Percentiles rank a stretch among this genome's conserved stretches.
These are phyloP conservation scores for Hetaerina titia DNA, from an alignment of 2,888 invertebrate genomes.

Conservation along the genomic window DNA sequence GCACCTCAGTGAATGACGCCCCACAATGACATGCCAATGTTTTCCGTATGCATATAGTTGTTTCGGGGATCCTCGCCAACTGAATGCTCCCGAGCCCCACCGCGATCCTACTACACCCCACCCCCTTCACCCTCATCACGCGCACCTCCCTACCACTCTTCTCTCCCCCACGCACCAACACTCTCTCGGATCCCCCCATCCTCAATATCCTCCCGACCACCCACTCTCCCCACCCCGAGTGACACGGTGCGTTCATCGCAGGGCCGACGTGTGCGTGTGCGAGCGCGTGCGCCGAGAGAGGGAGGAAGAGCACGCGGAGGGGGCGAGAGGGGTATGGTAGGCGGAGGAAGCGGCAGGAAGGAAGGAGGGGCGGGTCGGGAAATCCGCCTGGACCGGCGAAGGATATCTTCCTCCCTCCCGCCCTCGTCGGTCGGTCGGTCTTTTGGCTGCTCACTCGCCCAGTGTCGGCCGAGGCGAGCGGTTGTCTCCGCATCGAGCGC, in stretches of 20 bases:
- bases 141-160: too few species aligned
- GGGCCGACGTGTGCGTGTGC: neutral
- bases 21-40: neutral
- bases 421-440: neutral
- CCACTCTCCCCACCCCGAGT: neutral
- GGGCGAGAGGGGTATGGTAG: neutral
- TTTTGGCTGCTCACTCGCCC: neutral
- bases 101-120: neutral
- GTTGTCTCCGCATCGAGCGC: neutral
- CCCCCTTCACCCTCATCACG: neutral
- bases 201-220: too few species aligned
- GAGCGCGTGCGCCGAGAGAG: constrained; percentile 3
- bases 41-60: constrained; percentile 6
- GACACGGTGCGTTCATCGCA: neutral
- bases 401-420: neutral
- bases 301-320: neutral
- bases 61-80: neutral
- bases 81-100: neutral
- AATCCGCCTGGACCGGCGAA: constrained; percentile 10
- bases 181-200: too few species aligned
- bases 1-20: neutral
- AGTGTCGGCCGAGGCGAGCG: constrained; percentile 27
- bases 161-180: too few species aligned
- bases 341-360: neutral
- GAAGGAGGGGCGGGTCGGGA: neutral